Conservation (phyloP, 92 coral and sea anemone genomes). For the Epizoanthus scotinus region DNA sequence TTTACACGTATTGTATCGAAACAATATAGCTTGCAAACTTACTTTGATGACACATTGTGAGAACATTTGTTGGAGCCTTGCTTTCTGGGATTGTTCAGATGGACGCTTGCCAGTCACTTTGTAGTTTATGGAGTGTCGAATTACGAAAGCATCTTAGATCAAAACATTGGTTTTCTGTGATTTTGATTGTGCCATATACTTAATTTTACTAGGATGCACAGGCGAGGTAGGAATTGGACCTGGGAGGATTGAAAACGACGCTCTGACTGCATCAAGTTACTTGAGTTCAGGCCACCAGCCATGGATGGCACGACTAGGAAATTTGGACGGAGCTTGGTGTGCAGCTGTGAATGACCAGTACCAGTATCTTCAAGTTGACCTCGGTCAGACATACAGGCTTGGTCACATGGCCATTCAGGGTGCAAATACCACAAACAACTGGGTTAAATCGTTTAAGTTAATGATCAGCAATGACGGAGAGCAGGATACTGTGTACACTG, state of each 20-base stretch:
- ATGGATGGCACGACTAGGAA: slow-evolving; percentile 29
- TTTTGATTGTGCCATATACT: neutral
- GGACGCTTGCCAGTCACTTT: no score
- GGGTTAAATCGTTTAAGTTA: slow-evolving; percentile 24
- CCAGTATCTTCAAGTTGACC: slow-evolving; percentile 34
- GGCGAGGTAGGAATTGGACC: slow-evolving; percentile 18
- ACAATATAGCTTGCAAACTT: no score
- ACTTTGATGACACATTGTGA: no score
- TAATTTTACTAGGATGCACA: slow-evolving; percentile 1
- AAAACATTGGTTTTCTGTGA: neutral
- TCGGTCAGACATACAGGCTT: slow-evolving; percentile 21
- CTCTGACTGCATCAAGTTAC: slow-evolving; percentile 28
- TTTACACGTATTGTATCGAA: no score
- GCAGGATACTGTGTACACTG: slow-evolving; percentile 1
- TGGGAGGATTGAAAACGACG: neutral
- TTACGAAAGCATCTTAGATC: neutral
- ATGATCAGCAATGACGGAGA: slow-evolving; percentile 7
- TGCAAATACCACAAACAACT: slow-evolving; percentile 13
- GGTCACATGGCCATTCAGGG: slow-evolving; percentile 30
- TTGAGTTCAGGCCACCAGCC: slow-evolving; percentile 19
- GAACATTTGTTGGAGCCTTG: no score
- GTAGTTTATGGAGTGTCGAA: no score
- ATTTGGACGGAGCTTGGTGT: slow-evolving; percentile 27
- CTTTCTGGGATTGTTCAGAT: no score
- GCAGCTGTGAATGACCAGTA: slow-evolving; percentile 13